Evolutionary conservation across 2,888 invertebrate genomes (phyloP), one percentile per base, ranked within the genome.

Genomic region (Pyralis farinalis): DNA sequence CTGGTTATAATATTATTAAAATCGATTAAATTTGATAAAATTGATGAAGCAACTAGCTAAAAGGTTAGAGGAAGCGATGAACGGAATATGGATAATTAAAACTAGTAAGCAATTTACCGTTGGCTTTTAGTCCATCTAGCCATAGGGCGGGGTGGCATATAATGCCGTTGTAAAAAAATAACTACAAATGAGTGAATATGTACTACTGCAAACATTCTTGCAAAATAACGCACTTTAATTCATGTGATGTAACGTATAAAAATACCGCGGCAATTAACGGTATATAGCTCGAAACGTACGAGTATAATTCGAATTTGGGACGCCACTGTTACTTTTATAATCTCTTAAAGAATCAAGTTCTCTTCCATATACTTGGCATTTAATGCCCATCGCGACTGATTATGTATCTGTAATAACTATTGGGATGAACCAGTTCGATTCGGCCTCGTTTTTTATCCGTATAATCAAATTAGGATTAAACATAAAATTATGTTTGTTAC

Each of bases 381-480:
- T 36, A 27, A 36, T 36, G 36, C 20, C 1, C 7, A 20, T 36
- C 16, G 9, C 36, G 20, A 16, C 36, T 29, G 36, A 36, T 36
- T 36, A 16, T 36, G 9, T 20, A 28, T 22, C 34, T 12, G 11
- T 36, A 25, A 25, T 25, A 25, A 29, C 29, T 29, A 36, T 29
- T 12, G 12, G 29, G 36, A 36, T 36, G 28, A 8, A 25, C 31
- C 38, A 38, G 31, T 38, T 32, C 38, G 32, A 21, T 38, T 32
- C 30, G 10, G 9, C 20, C 29, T 37, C 4, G 28, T 29, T 38
- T 25, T n/a, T 29, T 11, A 37, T 37, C 37, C 12, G 8, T 6
- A 9, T 10, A 16, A 38, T 38, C 38, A 25, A 38, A 38, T 32
- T 32, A 8, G 37, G 22, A 36, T 29, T 29, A 6, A 30, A 37